phyloP scores from a whole-genome alignment of 1,140 invertebrate genomes.

The Gryllus bimaculatus region DNA sequence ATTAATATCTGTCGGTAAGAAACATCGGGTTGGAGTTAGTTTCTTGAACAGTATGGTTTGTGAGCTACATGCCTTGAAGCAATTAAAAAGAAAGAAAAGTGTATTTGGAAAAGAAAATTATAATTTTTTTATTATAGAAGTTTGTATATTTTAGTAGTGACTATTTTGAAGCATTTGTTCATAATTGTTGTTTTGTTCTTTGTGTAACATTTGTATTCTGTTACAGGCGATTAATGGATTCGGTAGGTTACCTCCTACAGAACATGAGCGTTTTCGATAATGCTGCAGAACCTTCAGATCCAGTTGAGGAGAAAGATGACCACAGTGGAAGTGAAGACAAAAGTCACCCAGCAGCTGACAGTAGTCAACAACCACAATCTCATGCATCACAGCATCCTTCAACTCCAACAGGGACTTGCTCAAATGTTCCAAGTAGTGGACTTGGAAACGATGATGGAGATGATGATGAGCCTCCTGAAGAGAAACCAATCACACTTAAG shows the following conservation, averaged over 20 bases:
- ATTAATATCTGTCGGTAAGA: too few relatives aligned
- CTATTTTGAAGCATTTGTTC: too few relatives aligned
- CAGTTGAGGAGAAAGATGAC: neutral
- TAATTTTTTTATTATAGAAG: too few relatives aligned
- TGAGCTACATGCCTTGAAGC: too few relatives aligned
- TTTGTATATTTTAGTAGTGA: too few relatives aligned
- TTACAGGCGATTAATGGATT: slow-evolving; percentile 30
- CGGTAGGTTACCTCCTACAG: slow-evolving; percentile 36
- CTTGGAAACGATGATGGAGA: slow-evolving; percentile 28
- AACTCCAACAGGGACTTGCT: neutral
- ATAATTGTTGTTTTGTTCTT: too few relatives aligned
- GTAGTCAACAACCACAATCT: neutral
- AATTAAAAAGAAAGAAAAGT: too few relatives aligned
- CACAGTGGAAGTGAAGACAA: neutral
- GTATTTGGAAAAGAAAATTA: too few relatives aligned
- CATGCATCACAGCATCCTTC: neutral
- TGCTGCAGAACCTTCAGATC: neutral
- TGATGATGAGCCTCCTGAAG: slow-evolving; percentile 39
- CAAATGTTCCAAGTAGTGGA: neutral
- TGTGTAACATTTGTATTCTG: neutral
- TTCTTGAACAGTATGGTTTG: too few relatives aligned
- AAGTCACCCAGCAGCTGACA: neutral
- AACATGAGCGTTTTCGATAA: slow-evolving; percentile 28
- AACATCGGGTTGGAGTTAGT: too few relatives aligned
- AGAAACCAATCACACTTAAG: slow-evolving; percentile 42